phyloP scores from a whole-genome alignment of 1,140 invertebrate species.

The Proctacanthus coquilletti region DNA sequence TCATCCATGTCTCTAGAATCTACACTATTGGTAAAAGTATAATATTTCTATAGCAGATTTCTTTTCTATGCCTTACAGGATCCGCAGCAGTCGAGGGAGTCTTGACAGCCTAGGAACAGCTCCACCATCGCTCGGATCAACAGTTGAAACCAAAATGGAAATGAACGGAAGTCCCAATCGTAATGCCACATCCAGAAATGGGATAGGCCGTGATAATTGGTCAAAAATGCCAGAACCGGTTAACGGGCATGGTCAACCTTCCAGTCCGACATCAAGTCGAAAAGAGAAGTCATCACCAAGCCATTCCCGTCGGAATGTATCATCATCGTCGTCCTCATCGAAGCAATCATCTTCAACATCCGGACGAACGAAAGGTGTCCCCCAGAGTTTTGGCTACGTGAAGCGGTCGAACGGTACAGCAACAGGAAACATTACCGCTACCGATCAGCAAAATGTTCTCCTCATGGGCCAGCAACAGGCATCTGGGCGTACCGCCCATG shows the following conservation, averaged over 20 bases:
- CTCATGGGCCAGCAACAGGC: constrained; percentile 17
- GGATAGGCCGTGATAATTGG: constrained; percentile 24
- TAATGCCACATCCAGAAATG: constrained; percentile 17
- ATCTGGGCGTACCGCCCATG: constrained; percentile 56
- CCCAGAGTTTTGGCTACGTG: constrained; percentile 67
- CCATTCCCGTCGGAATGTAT: constrained; percentile 12
- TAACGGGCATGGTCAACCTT: constrained; percentile 12
- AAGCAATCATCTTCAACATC: constrained; percentile 31
- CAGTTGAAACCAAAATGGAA: constrained; percentile 12
- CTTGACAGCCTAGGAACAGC: constrained; percentile 27
- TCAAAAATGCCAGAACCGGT: constrained; percentile 26
- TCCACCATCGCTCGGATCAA: constrained; percentile 17
- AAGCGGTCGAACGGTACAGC: constrained; percentile 50
- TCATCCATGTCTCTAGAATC: constrained; percentile 5
- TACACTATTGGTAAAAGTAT: not conserved
- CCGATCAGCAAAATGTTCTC: constrained; percentile 33
- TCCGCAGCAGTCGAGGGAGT: constrained; percentile 27
- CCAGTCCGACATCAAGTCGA: constrained; percentile 6
- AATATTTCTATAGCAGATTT: not conserved
- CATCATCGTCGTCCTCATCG: constrained; percentile 27
- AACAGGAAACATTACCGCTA: constrained; percentile 29
- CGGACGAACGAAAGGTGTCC: constrained; percentile 48
- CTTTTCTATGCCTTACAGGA: constrained; percentile 11
- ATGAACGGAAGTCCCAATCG: constrained; percentile 12
- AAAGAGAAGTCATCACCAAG: constrained; percentile 10